These are phyloP conservation scores for Aphelenchoides avenae DNA, from an alignment of 1,140 invertebrate genomes.

Conservation along the genomic window DNA sequence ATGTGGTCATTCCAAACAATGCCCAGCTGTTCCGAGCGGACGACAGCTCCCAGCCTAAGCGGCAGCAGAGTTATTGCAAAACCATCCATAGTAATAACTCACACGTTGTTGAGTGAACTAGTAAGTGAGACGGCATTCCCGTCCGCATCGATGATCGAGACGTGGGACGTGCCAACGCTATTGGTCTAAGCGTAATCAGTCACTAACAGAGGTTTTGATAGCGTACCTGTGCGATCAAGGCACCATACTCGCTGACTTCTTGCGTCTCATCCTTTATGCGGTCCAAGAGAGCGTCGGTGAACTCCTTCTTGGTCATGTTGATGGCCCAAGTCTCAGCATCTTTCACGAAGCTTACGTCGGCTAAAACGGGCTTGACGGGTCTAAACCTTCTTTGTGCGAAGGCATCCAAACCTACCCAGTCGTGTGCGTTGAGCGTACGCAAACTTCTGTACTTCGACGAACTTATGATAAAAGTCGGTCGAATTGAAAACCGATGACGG, in stretches of 20 bases:
- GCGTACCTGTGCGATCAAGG: conserved; percentile 14
- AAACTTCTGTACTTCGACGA: conserved; percentile 84
- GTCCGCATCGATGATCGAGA: conserved; percentile 75
- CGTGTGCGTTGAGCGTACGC: conserved; percentile 75
- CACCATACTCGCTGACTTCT: conserved; percentile 14
- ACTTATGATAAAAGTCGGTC: conserved; percentile 70
- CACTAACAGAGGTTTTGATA: not conserved
- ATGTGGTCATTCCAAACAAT: conserved; percentile 87
- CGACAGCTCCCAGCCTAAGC: conserved; percentile 72
- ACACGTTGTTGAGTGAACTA: conserved; percentile 80
- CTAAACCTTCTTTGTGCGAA: conserved; percentile 23
- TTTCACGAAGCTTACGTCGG: conserved; percentile 73
- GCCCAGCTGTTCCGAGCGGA: conserved; percentile 73
- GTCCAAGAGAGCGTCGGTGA: conserved; percentile 44
- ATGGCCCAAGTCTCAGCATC: conserved; percentile 59
- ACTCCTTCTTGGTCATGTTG: conserved; percentile 43
- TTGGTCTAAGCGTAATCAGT: conserved; percentile 15
- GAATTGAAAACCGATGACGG: conserved; percentile 21
- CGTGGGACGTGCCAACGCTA: conserved; percentile 75
- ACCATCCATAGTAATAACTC: conserved; percentile 12
- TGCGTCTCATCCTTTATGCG: conserved; percentile 27
- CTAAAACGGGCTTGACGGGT: conserved; percentile 65
- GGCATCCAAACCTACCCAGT: conserved; percentile 30
- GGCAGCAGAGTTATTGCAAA: not conserved
- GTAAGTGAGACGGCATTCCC: conserved; percentile 88